Evolutionary conservation across 2,113 vertebrate species (phyloP).

Genomic region (Ictalurus furcatus): DNA sequence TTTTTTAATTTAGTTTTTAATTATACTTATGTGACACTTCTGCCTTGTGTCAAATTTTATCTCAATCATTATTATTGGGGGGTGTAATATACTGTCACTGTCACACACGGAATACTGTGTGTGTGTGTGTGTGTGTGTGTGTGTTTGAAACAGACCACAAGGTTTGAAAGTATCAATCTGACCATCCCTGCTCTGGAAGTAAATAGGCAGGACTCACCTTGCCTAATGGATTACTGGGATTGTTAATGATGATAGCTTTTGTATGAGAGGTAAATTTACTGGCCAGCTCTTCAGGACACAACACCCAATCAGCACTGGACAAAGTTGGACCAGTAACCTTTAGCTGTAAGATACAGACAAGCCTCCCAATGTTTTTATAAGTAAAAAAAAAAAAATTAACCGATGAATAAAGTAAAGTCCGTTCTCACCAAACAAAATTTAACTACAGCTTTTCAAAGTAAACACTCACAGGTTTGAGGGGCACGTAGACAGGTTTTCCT

Average conservation of each 20-base stretch:
- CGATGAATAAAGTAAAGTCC: neutral
- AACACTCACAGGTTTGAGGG: conserved; percentile 82
- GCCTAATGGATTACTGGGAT: conserved; percentile 92
- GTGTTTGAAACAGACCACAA: too few relatives aligned
- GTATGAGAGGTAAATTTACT: conserved; percentile 83
- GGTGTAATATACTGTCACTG: too few relatives aligned
- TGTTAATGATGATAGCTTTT: conserved; percentile 89
- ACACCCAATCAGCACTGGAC: conserved; percentile 83
- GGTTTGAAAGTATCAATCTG: too few relatives aligned
- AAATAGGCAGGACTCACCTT: conserved; percentile 75
- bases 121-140: too few relatives aligned
- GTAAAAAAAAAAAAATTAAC: neutral
- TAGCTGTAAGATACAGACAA: conserved; percentile 66
- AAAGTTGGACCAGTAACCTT: conserved; percentile 56
- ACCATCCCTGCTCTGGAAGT: conserved; percentile 74
- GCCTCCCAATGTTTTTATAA: conserved; percentile 66
- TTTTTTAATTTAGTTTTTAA: too few relatives aligned
- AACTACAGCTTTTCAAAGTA: neutral
- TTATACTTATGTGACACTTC: too few relatives aligned
- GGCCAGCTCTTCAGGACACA: conserved; percentile 82
- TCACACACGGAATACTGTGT: too few relatives aligned
- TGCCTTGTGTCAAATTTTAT: too few relatives aligned
- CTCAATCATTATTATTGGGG: too few relatives aligned
- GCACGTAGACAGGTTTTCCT: conserved; percentile 81
- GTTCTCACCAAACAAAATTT: neutral